Conservation (phyloP, 30 jellyfish, hydroid and myxozoan genomes). For the Hydra vulgaris region DNA sequence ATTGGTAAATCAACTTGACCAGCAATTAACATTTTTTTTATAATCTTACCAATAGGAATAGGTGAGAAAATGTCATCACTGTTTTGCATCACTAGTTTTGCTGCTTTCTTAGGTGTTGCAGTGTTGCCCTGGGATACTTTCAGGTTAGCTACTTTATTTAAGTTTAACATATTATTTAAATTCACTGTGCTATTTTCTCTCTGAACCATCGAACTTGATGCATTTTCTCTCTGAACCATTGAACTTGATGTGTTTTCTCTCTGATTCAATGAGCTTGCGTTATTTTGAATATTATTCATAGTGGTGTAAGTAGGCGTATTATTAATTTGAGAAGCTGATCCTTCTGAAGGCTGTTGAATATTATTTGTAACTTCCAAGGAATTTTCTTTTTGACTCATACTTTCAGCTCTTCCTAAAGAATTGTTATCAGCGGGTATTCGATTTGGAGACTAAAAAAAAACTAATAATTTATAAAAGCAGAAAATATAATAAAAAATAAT, state of each 20-base stretch:
- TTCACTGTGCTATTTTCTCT: constrained; percentile 33
- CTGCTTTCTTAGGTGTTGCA: constrained; percentile 26
- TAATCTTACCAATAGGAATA: constrained; percentile 15
- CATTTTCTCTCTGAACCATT: not conserved
- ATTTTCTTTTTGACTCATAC: not conserved
- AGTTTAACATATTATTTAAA: constrained; percentile 9
- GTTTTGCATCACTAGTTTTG: constrained; percentile 10
- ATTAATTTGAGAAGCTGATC: not conserved
- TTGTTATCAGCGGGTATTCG: not conserved
- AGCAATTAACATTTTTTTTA: not conserved
- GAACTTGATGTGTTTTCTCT: not conserved
- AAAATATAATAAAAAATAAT: too few species aligned
- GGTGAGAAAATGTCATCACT: constrained; percentile 31
- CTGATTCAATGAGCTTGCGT: not conserved
- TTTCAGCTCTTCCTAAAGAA: not conserved
- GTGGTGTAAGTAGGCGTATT: not conserved
- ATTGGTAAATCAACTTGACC: too few species aligned
- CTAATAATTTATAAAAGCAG: not conserved
- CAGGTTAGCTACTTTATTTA: constrained; percentile 14
- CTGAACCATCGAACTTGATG: constrained; percentile 6
- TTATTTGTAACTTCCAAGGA: not conserved
- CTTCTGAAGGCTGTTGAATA: not conserved
- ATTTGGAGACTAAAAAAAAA: not conserved
- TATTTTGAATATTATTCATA: not conserved
- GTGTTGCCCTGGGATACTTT: too few species aligned